Base-by-base conservation (phyloP, 2,797 vertebrate species). In the Myiothlypis chrysogaster region DNA sequence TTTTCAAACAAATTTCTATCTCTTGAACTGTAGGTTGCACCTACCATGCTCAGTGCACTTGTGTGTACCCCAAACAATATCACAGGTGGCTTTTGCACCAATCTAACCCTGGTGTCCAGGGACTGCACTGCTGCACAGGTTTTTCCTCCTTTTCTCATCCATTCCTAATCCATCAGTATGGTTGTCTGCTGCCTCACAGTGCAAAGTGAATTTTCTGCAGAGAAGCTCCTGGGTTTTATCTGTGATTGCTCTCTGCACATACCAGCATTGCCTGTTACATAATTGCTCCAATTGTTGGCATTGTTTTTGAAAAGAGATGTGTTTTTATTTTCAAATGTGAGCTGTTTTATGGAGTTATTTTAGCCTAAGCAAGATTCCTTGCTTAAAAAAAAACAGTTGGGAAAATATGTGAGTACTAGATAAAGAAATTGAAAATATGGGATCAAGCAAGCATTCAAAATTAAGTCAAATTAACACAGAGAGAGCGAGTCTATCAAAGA, bases 261-360 rank as follows among this genome's bases (percentile, higher is more conserved):
- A 86, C 14, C 39, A 93, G 52, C 6, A 3, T 25, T 55, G 24
- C 79, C 73, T 82, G 68, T 93, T 94, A 89, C 20, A 35, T 76
- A 90, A 91, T 66, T 39, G 63, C 56, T 82, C 75, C 66, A 76
- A 49, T 89, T 88, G 92, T 53, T 87, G 32, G 21, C n/a, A 71
- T 85, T 87, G 72, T 84, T 32, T 91, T 71, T 70, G n/a, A 71
- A 94, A 83, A 75, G 8, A 66, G 84, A 82, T 43, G 44, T 63
- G 35, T 0, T 70, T 89, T 90, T 93, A 56, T 96, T 93, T 94
- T 82, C 63, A 82, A 91, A 79, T 90, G 30, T 53, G 57, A 92
- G 60, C 32, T 80, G 9, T 44, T 93, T 88, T 24, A 25, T 32
- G 25, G 18, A 75, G 25, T n/a, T 86, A 10, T 68, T 87, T 89